Evolutionary conservation across 2,888 invertebrate genomes (phyloP), one percentile per base, ranked within the genome.

Genomic region (Amblyjoppa fuscipennis): DNA sequence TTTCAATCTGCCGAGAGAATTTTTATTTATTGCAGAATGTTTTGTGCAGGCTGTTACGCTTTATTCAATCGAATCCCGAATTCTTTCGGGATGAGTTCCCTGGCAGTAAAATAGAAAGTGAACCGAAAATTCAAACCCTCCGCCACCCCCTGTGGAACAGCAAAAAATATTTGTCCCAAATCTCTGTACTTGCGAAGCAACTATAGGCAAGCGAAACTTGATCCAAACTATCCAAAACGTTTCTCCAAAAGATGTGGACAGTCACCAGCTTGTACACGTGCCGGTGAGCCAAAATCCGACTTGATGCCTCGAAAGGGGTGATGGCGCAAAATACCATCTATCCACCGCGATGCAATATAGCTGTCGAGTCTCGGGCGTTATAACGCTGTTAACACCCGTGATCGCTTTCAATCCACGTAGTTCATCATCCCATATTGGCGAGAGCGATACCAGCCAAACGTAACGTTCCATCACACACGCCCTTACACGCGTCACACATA

Each of bases 391-490:
- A 94, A 94, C 93, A 93, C 92, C 92, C 91, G 89, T 91, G 93
- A 94, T 94, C 93, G 93, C 91, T 93, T 93, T 93, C 93, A 93
- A 93, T 94, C 92, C 93, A 88, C 91, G 92, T 90, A 92, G 93
- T 94, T 93, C 93, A 94, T 94, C 93, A 93, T 93, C 87, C 87
- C 89, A 88, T 91, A 93, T 93, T 92, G 92, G 90, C 83, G 51
- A 49, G 79, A 66, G 56, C 71, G 70, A 75, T 76, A 69, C 77
- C 73, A 45, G 71, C 64, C 71, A 59, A 79, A 74, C 64, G 53
- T 59, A 51, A 64, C 74, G 69, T 70, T 70, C 69, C 74, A 49
- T 38, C 45, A 45, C 45, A 56, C 20, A 38, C 64, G 38, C 59
- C 16, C 53, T 13, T 25, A 41, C 38, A 20, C 68, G 45, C 45